A percentile compares a stretch with the other conserved stretches of the same genome.
Conservation (phyloP, 1,140 invertebrate species). For the Lasaia peninsularis region DNA sequence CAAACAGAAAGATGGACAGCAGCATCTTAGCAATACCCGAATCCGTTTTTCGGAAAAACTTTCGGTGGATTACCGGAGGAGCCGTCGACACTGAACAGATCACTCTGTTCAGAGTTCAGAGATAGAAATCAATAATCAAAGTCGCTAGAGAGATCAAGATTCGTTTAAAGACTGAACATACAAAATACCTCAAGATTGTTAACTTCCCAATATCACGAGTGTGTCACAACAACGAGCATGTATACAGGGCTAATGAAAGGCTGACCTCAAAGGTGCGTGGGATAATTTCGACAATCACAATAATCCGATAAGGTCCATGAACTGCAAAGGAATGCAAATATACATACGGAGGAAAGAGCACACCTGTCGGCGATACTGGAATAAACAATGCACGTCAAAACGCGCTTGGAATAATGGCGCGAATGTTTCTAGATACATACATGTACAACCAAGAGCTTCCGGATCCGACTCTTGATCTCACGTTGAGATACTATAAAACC, state of each 20-base stretch:
- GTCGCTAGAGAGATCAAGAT: not conserved
- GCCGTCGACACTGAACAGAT: too few species aligned
- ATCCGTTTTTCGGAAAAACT: too few species aligned
- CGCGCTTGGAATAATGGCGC: constrained; percentile 39
- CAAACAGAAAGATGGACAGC: too few species aligned
- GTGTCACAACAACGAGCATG: constrained; percentile 7
- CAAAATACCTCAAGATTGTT: not conserved
- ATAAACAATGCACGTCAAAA: constrained; percentile 63
- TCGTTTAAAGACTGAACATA: not conserved
- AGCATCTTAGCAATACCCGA: too few species aligned
- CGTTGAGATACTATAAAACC: constrained; percentile 25
- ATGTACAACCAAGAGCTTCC: constrained; percentile 34
- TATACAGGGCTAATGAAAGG: constrained; percentile 50
- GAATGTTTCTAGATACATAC: constrained; percentile 11
- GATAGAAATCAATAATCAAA: not conserved
- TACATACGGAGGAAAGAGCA: constrained; percentile 58
- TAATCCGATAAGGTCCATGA: constrained; percentile 45
- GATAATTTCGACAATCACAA: constrained; percentile 41
- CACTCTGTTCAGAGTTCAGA: too few species aligned
- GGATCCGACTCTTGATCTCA: constrained; percentile 34
- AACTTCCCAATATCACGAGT: not conserved
- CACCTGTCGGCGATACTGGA: constrained; percentile 60
- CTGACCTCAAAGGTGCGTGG: constrained; percentile 49
- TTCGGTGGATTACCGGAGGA: too few species aligned
- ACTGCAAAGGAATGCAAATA: constrained; percentile 68